Evolutionary conservation across 2,888 invertebrate species (phyloP), one percentile per base, ranked within the genome.

Genomic region (Vannuccia rotundouncinata): DNA sequence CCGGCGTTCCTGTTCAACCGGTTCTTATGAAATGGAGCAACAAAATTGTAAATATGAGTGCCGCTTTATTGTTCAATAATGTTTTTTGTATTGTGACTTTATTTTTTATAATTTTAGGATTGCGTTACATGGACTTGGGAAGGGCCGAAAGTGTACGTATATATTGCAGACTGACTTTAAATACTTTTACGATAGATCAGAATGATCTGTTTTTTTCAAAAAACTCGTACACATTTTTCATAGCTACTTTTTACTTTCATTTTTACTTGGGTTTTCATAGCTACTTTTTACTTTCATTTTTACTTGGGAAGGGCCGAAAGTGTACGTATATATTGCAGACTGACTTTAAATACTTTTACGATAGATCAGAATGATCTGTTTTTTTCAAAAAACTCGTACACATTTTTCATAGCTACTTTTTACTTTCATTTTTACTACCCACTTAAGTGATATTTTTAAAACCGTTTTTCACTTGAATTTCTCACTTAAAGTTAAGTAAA

Each of bases 1-100:
- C 95, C 0, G 95, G 95, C 0, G 94, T 95, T 17, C 95, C 97
- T 0, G 93, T 97, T 0, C 97, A 97, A 86, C 96, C 96, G 0
- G 95, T 97, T 17, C 92, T 94, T 85, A 92, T 97, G 82, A 91
- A 93, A 80, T 97, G 95, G 87, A 94, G 94, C 0, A 95, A 95
- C 83, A 84, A 82, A 83, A 83, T 95, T 94, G 95, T 94, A 94
- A 84, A 85, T 84, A 10, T 10, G 5, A 10, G 5, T 45, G 45
- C 17, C 45, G 5, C 45, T 5, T 45, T 45, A 10, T 17, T 45
- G 17, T 45, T 17, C 17, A 45, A 45, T 45, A 5, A 10, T 45
- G 45, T 17, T 5, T 45, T 45, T 10, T 17, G 17, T 10, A 10
- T 45, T 10, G 5, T 45, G 45, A 45, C 17, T 77, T 22, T 1